A percentile compares a stretch with the other conserved stretches of the same genome.
These are phyloP conservation scores for Andricus grossulariae DNA, from an alignment of 1,140 invertebrate genomes.

Conservation along the genomic window DNA sequence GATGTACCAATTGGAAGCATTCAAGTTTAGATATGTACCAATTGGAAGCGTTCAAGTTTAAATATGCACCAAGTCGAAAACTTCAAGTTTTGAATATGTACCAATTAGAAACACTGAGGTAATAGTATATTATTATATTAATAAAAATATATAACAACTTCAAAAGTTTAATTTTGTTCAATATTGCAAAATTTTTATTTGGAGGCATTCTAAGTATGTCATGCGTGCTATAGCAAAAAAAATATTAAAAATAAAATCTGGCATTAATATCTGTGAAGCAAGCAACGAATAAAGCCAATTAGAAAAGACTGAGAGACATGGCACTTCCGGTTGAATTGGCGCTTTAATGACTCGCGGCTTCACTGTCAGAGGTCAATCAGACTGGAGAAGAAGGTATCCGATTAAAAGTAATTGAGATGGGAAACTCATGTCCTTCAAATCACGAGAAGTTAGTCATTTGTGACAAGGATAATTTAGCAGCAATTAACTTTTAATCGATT, in stretches of 20 bases:
- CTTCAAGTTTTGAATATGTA: too few relatives aligned
- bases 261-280: background rate
- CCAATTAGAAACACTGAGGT: too few relatives aligned
- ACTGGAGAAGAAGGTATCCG: conserved; percentile 7
- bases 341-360: conserved; percentile 39
- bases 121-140: too few relatives aligned
- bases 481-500: background rate
- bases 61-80: too few relatives aligned
- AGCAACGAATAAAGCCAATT: conserved; percentile 40
- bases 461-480: background rate
- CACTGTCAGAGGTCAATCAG: conserved; percentile 20
- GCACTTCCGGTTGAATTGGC: conserved; percentile 26
- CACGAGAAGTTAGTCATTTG: background rate
- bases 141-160: too few relatives aligned
- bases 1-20: too few relatives aligned
- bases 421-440: conserved; percentile 49
- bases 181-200: too few relatives aligned
- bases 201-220: too few relatives aligned
- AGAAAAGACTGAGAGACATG: background rate
- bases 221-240: background rate
- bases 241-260: background rate
- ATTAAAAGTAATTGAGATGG: conserved; percentile 37
- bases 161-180: too few relatives aligned
- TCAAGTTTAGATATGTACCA: too few relatives aligned
- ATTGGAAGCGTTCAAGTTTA: too few relatives aligned